phyloP scores from a whole-genome alignment of 2,113 vertebrate genomes.

The Acinonyx jubatus region DNA sequence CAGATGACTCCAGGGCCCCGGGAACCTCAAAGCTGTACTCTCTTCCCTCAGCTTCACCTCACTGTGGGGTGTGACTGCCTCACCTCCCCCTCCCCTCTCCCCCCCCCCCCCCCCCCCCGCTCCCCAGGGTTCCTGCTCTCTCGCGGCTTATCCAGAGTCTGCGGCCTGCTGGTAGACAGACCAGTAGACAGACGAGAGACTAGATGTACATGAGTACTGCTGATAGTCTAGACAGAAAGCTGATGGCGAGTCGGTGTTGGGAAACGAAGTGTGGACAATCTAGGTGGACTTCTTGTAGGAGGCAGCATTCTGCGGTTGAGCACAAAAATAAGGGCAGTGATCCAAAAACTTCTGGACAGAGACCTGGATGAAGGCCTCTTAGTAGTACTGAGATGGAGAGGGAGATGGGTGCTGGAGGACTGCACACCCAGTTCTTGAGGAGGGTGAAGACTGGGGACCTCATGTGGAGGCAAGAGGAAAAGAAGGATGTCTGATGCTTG shows the following conservation, averaged over 20 bases:
- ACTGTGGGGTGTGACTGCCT: neutral
- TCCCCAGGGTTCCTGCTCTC: neutral
- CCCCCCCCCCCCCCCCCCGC: fast-evolving
- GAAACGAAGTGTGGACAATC: neutral
- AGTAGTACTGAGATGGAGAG: neutral
- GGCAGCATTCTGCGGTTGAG: neutral
- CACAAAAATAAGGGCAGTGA: neutral
- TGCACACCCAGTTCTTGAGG: neutral
- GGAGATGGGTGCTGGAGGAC: neutral
- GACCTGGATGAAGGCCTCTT: neutral
- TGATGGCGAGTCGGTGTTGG: neutral
- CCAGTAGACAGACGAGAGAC: neutral
- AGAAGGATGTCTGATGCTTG: neutral
- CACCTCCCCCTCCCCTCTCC: fast-evolving
- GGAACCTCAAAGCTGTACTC: neutral
- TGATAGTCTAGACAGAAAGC: neutral
- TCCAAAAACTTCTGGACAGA: neutral
- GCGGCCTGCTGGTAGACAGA: neutral
- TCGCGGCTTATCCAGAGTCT: neutral
- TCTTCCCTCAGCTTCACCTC: neutral
- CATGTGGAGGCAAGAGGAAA: neutral
- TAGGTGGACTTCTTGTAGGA: neutral
- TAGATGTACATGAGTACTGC: neutral
- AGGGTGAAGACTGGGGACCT: neutral
- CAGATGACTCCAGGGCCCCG: neutral